Evolutionary conservation across 1,140 invertebrate species (phyloP).

Genomic region (Oscheius sp.): DNA sequence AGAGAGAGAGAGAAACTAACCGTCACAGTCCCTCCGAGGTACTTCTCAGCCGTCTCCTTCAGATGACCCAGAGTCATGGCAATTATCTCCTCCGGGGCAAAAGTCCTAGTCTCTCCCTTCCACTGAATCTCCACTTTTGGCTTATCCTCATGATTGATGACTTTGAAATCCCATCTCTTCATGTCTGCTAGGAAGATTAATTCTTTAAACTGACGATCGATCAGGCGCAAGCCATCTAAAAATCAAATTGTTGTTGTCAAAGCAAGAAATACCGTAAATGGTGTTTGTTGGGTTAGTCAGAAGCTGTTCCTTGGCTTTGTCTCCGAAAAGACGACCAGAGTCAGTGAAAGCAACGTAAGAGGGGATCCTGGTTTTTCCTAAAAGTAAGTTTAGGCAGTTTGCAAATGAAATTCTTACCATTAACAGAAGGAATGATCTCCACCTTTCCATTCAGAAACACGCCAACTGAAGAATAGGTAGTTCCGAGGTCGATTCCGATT

Average conservation of each 20-base stretch:
- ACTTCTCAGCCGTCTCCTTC: conserved; percentile 61
- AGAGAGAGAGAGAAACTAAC: neutral
- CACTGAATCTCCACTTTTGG: conserved; percentile 51
- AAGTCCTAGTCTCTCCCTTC: conserved; percentile 46
- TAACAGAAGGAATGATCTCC: conserved; percentile 93
- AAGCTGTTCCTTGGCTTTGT: conserved; percentile 86
- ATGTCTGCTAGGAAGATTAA: conserved; percentile 82
- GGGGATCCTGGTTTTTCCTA: conserved; percentile 80
- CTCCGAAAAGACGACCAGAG: conserved; percentile 88
- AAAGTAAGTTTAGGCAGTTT: neutral
- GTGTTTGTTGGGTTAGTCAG: conserved; percentile 82
- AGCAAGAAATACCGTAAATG: conserved; percentile 61
- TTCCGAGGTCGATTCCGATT: conserved; percentile 67
- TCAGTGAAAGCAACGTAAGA: conserved; percentile 95
- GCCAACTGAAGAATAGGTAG: conserved; percentile 67
- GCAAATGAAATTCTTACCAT: conserved; percentile 65
- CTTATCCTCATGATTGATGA: conserved; percentile 61
- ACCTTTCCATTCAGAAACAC: conserved; percentile 76
- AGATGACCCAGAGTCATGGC: conserved; percentile 61
- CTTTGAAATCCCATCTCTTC: conserved; percentile 81
- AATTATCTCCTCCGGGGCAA: conserved; percentile 60
- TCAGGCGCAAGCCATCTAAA: conserved; percentile 74
- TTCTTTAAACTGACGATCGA: conserved; percentile 87
- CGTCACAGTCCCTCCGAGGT: conserved; percentile 54
- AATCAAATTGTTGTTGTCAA: conserved; percentile 51